A percentile compares a stretch with the other conserved stretches of the same genome.
Evolutionary conservation across 2,113 vertebrate species (phyloP).

Genomic region (Apteryx owenii): DNA sequence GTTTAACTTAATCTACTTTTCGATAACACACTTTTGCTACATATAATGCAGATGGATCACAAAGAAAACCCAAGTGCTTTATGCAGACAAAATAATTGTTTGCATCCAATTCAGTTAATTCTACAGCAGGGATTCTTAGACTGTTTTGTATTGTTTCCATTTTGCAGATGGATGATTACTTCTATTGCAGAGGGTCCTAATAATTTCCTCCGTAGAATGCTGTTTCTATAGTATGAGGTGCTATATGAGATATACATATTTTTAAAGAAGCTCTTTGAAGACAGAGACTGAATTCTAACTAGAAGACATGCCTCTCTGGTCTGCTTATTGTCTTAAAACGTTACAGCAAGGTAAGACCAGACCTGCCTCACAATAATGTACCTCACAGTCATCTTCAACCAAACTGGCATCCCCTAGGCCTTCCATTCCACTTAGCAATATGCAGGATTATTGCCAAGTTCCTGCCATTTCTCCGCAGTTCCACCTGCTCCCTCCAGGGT

Average conservation of each 20-base stretch:
- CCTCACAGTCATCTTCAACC: not conserved
- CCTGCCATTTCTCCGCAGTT: not conserved
- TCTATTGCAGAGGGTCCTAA: not conserved
- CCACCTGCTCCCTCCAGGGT: not conserved
- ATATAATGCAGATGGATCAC: not conserved
- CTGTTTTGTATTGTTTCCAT: not conserved
- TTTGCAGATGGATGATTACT: not conserved
- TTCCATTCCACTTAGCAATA: not conserved
- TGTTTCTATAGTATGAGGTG: not conserved
- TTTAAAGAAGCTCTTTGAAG: not conserved
- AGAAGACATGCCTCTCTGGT: not conserved
- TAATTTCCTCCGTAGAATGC: not conserved
- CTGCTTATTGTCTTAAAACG: not conserved
- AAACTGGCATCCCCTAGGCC: fast-evolving
- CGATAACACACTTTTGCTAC: not conserved
- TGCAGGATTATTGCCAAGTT: not conserved
- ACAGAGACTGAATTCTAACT: not conserved
- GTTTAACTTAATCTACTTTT: constrained; percentile 28
- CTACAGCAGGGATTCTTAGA: not conserved
- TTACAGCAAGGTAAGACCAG: not conserved
- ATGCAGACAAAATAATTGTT: not conserved
- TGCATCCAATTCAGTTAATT: not conserved
- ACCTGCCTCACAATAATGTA: not conserved
- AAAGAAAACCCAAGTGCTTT: not conserved
- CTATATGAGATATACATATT: not conserved